Evolutionary conservation across 2,888 invertebrate species (phyloP), one percentile per base, ranked within the genome.

Genomic region (Meganola albula): DNA sequence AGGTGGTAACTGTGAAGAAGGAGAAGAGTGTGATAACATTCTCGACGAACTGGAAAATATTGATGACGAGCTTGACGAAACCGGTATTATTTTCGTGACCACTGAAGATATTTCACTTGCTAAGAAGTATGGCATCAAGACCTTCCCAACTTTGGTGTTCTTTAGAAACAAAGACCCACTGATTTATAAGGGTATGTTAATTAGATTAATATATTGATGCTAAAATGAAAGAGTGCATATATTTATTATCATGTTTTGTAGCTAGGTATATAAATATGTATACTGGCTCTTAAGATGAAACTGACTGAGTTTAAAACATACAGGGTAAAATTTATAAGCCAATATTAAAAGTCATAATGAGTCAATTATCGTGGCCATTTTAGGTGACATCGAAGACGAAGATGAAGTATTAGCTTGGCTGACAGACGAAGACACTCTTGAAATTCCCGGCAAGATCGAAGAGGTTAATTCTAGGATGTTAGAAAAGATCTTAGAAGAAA

Each of bases 141-240:
- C 83, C 38, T 94, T 94, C 86, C 97, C 97, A 2, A 90, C 93
- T 27, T 80, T 97, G 36, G 95, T 93, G 12, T 93, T 97, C 88
- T 97, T 97, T 79, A 89, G 97, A 57, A 97, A 97, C 69, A 95
- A 93, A 59, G 96, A 96, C 63, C 96, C 96, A 7, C 85, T 97
- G 31, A 78, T 93, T 38, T 97, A 92, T 71, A 90, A 90, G 58
- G 92, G 90, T 88, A 63, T 45, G 42, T 30, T 12, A 12, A n/a
- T n/a, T n/a, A n/a, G n/a, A n/a, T n/a, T n/a, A n/a, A n/a, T n/a
- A n/a, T n/a, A n/a, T n/a, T n/a, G n/a, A n/a, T n/a, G n/a, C n/a
- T n/a, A n/a, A n/a, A n/a, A n/a, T n/a, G n/a, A n/a, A n/a, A n/a
- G n/a, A n/a, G n/a, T n/a, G n/a, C n/a, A n/a, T n/a, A n/a, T n/a